These are phyloP conservation scores for Typhlomys cinereus DNA, from an alignment of 2,113 vertebrate species.

Conservation along the genomic window DNA sequence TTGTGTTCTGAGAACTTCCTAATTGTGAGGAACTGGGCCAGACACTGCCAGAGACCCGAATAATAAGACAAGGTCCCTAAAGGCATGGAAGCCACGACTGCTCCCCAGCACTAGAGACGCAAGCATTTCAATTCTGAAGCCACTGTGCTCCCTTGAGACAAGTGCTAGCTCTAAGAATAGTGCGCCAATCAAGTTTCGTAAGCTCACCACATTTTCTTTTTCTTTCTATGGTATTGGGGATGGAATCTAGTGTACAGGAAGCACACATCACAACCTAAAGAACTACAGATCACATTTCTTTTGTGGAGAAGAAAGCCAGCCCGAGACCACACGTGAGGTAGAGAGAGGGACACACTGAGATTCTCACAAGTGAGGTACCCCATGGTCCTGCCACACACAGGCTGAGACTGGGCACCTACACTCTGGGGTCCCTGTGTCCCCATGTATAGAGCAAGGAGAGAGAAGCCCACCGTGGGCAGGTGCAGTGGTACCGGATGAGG, in stretches of 20 bases:
- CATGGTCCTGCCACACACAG: background rate
- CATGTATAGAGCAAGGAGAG: background rate
- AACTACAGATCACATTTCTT: background rate
- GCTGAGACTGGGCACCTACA: background rate
- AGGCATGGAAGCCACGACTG: background rate
- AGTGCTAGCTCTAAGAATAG: background rate
- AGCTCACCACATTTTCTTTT: background rate
- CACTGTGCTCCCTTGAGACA: too few relatives aligned
- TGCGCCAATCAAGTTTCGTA: accelerated
- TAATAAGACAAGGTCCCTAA: background rate
- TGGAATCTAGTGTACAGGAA: background rate
- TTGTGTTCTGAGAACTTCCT: background rate
- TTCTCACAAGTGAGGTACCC: background rate
- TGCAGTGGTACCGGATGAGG: background rate
- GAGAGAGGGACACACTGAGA: accelerated
- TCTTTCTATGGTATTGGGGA: background rate
- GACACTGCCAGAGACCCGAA: background rate
- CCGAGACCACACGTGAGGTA: accelerated
- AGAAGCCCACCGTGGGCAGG: background rate
- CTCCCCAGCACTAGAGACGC: accelerated
- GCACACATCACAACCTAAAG: background rate
- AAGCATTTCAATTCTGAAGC: background rate
- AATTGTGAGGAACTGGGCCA: background rate
- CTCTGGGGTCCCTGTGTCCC: background rate
- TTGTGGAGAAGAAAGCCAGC: background rate